Base-by-base conservation (phyloP, 2,888 invertebrate species). In the Steinernema carpocapsae region DNA sequence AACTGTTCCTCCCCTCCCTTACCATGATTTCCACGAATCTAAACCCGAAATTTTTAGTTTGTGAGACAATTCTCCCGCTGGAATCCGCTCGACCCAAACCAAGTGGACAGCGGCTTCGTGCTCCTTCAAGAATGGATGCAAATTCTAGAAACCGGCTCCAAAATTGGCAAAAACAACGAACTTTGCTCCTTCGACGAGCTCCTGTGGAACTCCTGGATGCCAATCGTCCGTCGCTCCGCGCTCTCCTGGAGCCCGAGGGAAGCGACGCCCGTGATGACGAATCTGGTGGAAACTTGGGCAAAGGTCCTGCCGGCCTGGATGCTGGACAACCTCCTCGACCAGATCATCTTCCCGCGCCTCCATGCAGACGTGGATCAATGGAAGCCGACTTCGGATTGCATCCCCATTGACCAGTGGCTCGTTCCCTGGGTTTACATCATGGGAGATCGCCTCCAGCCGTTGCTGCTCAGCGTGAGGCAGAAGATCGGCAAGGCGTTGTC, bases 341-440 rank as follows among this genome's bases (percentile, higher is more conserved):
- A 94, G 82, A 89, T 85, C 10, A 77, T 86, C 17, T 75, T 85
- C 32, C 86, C 85, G 3, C 77, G 81, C 43, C 84, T 86, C 17
- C 73, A 74, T 0, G 78, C 78, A 17, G 74, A 79, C 32, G 85
- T 86, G 0, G 79, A 82, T 14, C 42, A 76, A 7, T 86, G 99
- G 99, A 94, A 99, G 90, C 99, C 99, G 0, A 90, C 95, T 0
- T 93, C 93, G 0, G 97, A 99, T 88, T 93, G 94, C 0, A 92
- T 95, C 79, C 97, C 97, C 17, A 93, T 99, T 80, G 97, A 99
- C 88, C 92, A 93, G 3, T 99, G 99, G 99, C 92, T 97, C 77
- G 92, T 96, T 88, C 97, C 97, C 0, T 99, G 99, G 99, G 91
- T 95, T 76, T 92, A 93, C 0, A 89, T 94, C 7, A 91, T 96